Evolutionary conservation across 30 jellyfish, hydroid and myxozoan genomes (phyloP).

Genomic region (Nemopilema nomurai): DNA sequence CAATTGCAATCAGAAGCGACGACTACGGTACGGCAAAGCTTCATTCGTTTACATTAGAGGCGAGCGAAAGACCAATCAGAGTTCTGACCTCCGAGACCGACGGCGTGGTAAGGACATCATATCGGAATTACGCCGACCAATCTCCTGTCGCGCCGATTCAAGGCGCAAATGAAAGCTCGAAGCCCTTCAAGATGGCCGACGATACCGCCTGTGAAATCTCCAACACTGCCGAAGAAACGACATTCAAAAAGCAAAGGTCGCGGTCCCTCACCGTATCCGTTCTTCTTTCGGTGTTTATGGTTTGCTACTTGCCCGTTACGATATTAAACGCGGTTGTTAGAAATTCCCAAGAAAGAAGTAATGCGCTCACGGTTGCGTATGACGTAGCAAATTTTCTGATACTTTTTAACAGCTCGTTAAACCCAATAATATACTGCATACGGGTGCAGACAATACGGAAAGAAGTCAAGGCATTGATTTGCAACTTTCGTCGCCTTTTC

Average conservation of each 20-base stretch:
- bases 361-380: neutral
- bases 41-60: neutral
- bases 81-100: neutral
- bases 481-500: neutral
- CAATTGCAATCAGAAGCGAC: neutral
- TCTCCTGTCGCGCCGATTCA: neutral
- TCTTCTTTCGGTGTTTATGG: slow-evolving; percentile 11
- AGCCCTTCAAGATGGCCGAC: no score
- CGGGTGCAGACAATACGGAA: slow-evolving; percentile 14
- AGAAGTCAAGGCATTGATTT: neutral
- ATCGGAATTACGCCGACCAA: neutral
- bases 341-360: neutral
- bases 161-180: neutral
- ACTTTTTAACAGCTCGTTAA: slow-evolving; percentile 28
- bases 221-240: neutral
- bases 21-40: neutral
- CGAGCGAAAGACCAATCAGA: neutral
- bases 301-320: slow-evolving; percentile 28
- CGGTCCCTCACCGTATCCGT: slow-evolving; percentile 3
- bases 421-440: slow-evolving; percentile 48
- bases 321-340: neutral
- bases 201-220: no score
- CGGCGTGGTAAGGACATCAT: neutral
- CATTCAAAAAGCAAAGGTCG: slow-evolving; percentile 4
- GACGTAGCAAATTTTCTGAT: slow-evolving; percentile 8